phyloP scores from a whole-genome alignment of 2,797 vertebrate genomes.

The Pangasius sanitwongsei region DNA sequence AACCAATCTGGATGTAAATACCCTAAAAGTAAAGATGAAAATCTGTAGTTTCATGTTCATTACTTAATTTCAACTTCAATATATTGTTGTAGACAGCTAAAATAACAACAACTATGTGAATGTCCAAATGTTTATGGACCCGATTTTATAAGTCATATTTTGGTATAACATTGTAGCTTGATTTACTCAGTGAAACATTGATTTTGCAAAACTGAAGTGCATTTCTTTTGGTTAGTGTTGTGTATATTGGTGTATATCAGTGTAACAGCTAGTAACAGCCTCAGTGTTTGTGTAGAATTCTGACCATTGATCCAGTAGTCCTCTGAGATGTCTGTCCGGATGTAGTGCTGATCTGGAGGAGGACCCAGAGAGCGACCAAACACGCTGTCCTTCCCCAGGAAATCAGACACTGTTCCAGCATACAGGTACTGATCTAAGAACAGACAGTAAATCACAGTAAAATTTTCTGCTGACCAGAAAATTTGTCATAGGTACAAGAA shows the following conservation, averaged over 20 bases:
- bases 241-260: slow-evolving; percentile 12
- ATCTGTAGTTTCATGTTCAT: neutral
- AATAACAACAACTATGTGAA: neutral
- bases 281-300: slow-evolving; percentile 16
- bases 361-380: slow-evolving; percentile 94
- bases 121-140: neutral
- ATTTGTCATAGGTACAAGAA: neutral
- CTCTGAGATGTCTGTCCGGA: slow-evolving; percentile 95
- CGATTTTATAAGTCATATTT: neutral
- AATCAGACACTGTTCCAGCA: slow-evolving; percentile 94
- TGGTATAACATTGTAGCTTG: neutral
- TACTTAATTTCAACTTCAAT: neutral
- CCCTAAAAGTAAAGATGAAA: neutral
- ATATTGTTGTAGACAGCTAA: neutral
- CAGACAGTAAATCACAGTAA: slow-evolving; percentile 29
- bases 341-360: slow-evolving; percentile 89
- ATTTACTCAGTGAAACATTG: neutral
- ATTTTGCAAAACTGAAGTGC: neutral
- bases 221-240: neutral
- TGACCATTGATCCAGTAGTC: slow-evolving; percentile 98
- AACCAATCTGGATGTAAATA: neutral
- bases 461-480: neutral
- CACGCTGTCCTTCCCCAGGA: slow-evolving; percentile 93
- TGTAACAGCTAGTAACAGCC: neutral
- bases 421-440: slow-evolving; percentile 91